Evolutionary conservation across 2,888 invertebrate genomes (phyloP).

Genomic region (Nomada flava): DNA sequence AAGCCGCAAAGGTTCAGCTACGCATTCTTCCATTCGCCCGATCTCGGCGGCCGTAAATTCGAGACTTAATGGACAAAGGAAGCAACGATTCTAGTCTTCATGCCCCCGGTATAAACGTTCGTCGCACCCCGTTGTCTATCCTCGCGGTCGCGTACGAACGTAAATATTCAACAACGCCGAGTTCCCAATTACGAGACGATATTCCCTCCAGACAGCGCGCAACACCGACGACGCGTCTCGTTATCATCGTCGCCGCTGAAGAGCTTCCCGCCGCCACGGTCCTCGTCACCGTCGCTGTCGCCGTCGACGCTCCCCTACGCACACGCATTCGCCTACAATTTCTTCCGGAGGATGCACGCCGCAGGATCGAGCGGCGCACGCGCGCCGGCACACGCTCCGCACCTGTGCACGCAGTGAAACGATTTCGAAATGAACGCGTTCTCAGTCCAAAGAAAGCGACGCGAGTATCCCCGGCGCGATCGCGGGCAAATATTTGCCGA

Average conservation of each 20-base stretch:
- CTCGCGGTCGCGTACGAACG: conserved; percentile 40
- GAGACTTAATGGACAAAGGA: not conserved
- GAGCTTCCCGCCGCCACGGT: conserved; percentile 18
- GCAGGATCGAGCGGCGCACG: conserved; percentile 48
- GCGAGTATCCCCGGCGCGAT: conserved; percentile 48
- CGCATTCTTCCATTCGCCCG: too few relatives aligned
- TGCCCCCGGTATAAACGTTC: not conserved
- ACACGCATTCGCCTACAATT: conserved; percentile 11
- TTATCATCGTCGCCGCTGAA: conserved; percentile 56
- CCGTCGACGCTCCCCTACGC: not conserved
- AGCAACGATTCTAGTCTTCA: conserved; percentile 10
- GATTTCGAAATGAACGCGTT: conserved; percentile 24
- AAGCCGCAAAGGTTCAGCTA: not conserved
- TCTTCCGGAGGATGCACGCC: conserved; percentile 34
- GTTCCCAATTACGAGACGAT: conserved; percentile 49
- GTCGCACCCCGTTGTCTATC: not conserved
- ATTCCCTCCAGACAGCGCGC: conserved; percentile 59
- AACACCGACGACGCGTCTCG: conserved; percentile 57
- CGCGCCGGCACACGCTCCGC: conserved; percentile 12
- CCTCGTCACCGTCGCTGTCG: conserved; percentile 14
- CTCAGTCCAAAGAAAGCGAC: conserved; percentile 30
- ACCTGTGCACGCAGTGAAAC: not conserved
- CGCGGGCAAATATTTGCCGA: conserved; percentile 56
- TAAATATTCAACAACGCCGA: conserved; percentile 64
- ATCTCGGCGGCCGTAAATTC: not conserved